These are phyloP conservation scores for Chlamydotis undulata DNA, from an alignment of 2,113 vertebrate genomes.

Conservation along the genomic window DNA sequence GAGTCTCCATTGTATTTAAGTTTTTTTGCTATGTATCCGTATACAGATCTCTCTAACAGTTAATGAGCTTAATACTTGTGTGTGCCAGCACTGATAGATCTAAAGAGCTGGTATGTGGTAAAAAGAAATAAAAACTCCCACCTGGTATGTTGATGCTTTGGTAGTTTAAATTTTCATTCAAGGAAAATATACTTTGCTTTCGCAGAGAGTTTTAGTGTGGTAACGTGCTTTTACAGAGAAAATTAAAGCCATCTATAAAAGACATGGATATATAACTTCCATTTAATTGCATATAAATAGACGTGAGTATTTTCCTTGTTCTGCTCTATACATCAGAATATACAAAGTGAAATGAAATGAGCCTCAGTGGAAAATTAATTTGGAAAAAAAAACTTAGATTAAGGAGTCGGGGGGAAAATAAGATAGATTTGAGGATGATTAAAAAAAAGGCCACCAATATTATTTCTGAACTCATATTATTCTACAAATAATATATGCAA, in stretches of 20 bases:
- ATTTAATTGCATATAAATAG: slow-evolving; percentile 18
- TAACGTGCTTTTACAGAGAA: neutral
- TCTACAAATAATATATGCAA: slow-evolving; percentile 56
- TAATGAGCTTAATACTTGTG: neutral
- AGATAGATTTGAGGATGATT: neutral
- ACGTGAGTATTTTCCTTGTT: neutral
- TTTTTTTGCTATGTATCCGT: neutral
- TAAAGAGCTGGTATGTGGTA: neutral
- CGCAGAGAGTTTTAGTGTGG: neutral
- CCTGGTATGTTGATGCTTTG: neutral
- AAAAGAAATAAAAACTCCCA: neutral
- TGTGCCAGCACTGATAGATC: neutral
- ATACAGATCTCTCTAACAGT: neutral
- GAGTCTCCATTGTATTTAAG: neutral
- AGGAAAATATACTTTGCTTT: neutral
- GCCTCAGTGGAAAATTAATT: slow-evolving; percentile 20
- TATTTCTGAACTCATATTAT: slow-evolving; percentile 6
- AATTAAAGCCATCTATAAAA: slow-evolving; percentile 58
- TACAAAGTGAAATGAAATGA: slow-evolving; percentile 27
- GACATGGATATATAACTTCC: slow-evolving; percentile 11
- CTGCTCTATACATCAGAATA: neutral
- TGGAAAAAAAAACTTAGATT: neutral
- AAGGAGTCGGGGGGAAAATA: neutral
- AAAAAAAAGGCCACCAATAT: neutral
- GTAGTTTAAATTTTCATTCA: neutral